phyloP scores from a whole-genome alignment of 2,113 vertebrate genomes.

The Tichodroma muraria region DNA sequence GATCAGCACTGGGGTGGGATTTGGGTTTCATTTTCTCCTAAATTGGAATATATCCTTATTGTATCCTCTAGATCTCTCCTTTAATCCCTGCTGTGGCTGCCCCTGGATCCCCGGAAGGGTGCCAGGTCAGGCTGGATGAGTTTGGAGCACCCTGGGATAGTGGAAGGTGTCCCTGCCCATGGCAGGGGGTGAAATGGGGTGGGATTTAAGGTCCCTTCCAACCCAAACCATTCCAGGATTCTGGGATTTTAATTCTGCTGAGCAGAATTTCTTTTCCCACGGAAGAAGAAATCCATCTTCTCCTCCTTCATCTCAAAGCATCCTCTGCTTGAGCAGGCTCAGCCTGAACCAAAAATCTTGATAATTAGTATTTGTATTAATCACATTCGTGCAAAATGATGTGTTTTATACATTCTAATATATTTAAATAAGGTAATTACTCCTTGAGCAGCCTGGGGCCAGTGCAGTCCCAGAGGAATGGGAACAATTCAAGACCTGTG shows the following conservation, averaged over 20 bases:
- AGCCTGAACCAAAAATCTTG: not conserved
- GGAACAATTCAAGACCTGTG: not conserved
- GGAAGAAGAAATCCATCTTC: not conserved
- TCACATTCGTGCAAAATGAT: not conserved
- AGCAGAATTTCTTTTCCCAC: not conserved
- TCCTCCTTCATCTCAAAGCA: not conserved
- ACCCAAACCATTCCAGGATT: not conserved
- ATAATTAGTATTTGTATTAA: not conserved
- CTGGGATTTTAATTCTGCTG: not conserved
- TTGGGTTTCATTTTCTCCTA: not conserved
- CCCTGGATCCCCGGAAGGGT: fast-evolving
- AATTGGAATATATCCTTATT: not conserved
- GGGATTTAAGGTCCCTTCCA: not conserved
- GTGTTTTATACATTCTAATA: not conserved
- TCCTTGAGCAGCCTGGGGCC: not conserved
- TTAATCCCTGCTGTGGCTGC: not conserved
- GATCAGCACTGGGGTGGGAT: fast-evolving
- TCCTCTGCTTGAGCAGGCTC: not conserved
- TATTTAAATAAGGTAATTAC: not conserved
- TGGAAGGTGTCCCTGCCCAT: not conserved
- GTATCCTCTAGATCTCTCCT: fast-evolving
- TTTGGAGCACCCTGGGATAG: not conserved
- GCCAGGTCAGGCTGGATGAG: not conserved
- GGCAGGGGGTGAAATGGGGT: not conserved
- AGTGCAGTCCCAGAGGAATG: not conserved